phyloP scores from a whole-genome alignment of 2,888 invertebrate species.

The Panzeria rudis region DNA sequence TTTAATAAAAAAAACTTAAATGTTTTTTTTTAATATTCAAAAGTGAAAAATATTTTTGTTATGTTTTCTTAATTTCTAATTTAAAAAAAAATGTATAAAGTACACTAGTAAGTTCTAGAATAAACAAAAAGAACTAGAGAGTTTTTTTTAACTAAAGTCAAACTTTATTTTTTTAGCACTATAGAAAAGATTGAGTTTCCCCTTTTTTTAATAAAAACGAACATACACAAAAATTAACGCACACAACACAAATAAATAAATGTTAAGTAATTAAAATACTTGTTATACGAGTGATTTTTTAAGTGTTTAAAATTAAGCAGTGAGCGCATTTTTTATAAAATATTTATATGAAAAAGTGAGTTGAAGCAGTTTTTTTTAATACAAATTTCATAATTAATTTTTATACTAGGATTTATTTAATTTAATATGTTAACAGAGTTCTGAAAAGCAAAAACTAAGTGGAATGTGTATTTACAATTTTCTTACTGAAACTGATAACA shows the following conservation, averaged over 20 bases:
- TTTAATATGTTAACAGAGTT: constrained; percentile 63
- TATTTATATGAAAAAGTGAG: constrained; percentile 63
- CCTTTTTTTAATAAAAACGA: constrained; percentile 72
- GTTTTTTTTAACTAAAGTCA: constrained; percentile 61
- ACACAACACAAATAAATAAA: constrained; percentile 65
- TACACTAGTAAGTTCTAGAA: constrained; percentile 26
- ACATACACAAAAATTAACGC: constrained; percentile 70
- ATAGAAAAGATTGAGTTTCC: constrained; percentile 28
- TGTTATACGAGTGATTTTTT: constrained; percentile 58
- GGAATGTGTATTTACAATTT: background rate
- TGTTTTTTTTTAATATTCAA: constrained; percentile 57
- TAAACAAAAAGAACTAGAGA: constrained; percentile 40
- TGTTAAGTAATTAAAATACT: constrained; percentile 68
- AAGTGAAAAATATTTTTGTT: constrained; percentile 42
- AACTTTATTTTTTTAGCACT: constrained; percentile 61
- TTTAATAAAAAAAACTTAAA: constrained; percentile 61
- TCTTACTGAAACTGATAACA: too few species aligned
- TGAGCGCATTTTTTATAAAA: constrained; percentile 63
- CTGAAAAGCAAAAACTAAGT: background rate
- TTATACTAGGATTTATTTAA: constrained; percentile 58
- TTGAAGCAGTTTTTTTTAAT: constrained; percentile 61
- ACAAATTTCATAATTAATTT: constrained; percentile 45
- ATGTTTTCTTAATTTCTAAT: constrained; percentile 53
- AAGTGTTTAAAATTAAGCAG: constrained; percentile 67
- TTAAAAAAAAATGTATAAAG: constrained; percentile 64